phyloP scores from a whole-genome alignment of 2,797 vertebrate species.

The Eidolon dupreanum region DNA sequence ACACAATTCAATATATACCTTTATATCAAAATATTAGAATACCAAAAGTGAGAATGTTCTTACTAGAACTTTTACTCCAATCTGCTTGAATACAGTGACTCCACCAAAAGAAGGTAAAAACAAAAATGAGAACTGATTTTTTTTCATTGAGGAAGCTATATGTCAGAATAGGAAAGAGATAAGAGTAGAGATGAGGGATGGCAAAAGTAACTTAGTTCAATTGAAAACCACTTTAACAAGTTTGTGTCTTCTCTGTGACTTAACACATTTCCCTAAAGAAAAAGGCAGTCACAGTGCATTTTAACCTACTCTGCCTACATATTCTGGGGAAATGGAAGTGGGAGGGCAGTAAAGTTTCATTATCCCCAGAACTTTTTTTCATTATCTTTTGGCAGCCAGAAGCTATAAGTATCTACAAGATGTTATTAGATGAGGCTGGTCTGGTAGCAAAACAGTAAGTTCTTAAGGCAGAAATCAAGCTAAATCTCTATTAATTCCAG shows the following conservation, averaged over 20 bases:
- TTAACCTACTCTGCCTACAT: neutral
- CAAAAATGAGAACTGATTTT: neutral
- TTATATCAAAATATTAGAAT: neutral
- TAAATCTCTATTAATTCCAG: neutral
- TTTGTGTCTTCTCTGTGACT: neutral
- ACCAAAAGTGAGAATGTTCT: neutral
- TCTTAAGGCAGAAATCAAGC: neutral
- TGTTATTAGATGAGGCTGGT: neutral
- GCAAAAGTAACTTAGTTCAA: conserved; percentile 19
- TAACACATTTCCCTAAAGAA: neutral
- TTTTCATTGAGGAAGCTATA: neutral
- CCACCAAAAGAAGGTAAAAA: neutral
- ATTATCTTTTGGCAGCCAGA: neutral
- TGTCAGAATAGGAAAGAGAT: neutral
- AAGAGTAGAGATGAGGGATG: neutral
- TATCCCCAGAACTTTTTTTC: neutral
- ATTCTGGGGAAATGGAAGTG: neutral
- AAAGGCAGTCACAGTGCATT: neutral
- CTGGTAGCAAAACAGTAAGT: neutral
- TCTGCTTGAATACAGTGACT: neutral
- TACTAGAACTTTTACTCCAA: neutral
- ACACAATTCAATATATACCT: neutral
- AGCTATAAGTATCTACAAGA: neutral
- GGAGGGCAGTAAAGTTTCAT: neutral
- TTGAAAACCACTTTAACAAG: neutral